Base-by-base conservation (phyloP, 2,797 vertebrate genomes). In the Sebastes ruberrimus region DNA sequence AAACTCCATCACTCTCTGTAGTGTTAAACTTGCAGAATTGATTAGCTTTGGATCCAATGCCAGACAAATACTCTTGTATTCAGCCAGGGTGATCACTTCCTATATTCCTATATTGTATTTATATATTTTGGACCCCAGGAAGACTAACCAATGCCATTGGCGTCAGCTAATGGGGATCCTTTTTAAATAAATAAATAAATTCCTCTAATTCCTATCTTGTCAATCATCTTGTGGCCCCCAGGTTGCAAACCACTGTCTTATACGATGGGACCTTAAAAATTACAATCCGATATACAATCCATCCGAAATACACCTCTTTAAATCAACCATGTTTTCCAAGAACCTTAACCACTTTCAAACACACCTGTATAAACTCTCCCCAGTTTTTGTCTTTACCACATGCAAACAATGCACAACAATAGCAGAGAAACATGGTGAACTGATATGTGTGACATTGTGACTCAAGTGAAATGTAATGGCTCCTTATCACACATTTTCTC, bases 401-500 rank as follows among this genome's bases (percentile, higher is more conserved):
- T 65, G 55, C 61, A 80, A 76, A 76, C 80, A 75, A 62, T 25
- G 38, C 64, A 57, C 18, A 35, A 28, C 27, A 32, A 61, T 10
- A 35, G 13, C 35, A 76, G 23, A 52, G n/a, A 62, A 60, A 66
- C 25, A 25, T 2, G 4, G 4, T 6, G 2, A 56, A 32, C 65
- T 70, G 67, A 83, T 72, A 25, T 69, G 22, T 46, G 61, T 10
- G 35, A 52, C 79, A 27, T 6, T 71, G 22, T 72, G 66, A 52
- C 22, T 63, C 13, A 56, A 49, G 62, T 64, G 3, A 59, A 55
- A 32, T 62, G 7, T 18, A 68, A 80, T 30, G 25, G 61, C 66
- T n/a, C 59, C 74, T 79, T 81, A 76, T 83, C 77, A 46, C 56
- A 57, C 18, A 86, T 53, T 32, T 70, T 78, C 78, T 81, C 78